Conservation (phyloP, 2,113 vertebrate genomes). For the Plecotus auritus region DNA sequence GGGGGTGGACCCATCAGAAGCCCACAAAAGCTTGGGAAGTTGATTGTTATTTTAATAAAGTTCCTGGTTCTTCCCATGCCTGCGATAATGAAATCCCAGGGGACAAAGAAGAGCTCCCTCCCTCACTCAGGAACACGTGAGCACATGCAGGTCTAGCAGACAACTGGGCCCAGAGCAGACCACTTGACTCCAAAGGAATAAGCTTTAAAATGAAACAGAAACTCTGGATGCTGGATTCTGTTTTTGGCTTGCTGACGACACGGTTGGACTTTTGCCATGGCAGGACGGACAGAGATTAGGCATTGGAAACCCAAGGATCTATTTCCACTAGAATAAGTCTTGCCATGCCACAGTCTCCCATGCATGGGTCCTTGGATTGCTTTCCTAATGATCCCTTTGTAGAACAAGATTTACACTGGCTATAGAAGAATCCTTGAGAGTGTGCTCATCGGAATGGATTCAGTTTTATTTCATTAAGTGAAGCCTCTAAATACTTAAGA, state of each 20-base stretch:
- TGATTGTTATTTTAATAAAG: not conserved
- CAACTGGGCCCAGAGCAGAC: not conserved
- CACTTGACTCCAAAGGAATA: not conserved
- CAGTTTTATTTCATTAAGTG: conserved; percentile 33
- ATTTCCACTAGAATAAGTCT: not conserved
- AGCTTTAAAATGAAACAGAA: not conserved
- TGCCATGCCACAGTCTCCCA: not conserved
- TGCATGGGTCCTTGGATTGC: not conserved
- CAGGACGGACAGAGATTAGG: not conserved
- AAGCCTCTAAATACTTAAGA: conserved; percentile 22
- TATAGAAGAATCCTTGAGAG: not conserved
- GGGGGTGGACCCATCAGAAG: not conserved
- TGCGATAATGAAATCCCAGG: not conserved
- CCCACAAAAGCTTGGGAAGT: not conserved
- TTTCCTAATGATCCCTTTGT: not conserved
- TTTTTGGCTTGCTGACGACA: not conserved
- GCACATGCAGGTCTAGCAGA: not conserved
- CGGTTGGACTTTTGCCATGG: not conserved
- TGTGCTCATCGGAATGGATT: not conserved
- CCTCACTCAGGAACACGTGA: not conserved
- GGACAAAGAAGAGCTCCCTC: not conserved
- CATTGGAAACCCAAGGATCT: not conserved
- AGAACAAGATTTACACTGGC: not conserved
- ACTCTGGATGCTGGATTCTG: not conserved
- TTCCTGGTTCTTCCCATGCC: not conserved